Percentiles rank a stretch among this genome's conserved stretches.
phyloP scores from a whole-genome alignment of 2,113 vertebrate species.

The Corythornis cristatus region DNA sequence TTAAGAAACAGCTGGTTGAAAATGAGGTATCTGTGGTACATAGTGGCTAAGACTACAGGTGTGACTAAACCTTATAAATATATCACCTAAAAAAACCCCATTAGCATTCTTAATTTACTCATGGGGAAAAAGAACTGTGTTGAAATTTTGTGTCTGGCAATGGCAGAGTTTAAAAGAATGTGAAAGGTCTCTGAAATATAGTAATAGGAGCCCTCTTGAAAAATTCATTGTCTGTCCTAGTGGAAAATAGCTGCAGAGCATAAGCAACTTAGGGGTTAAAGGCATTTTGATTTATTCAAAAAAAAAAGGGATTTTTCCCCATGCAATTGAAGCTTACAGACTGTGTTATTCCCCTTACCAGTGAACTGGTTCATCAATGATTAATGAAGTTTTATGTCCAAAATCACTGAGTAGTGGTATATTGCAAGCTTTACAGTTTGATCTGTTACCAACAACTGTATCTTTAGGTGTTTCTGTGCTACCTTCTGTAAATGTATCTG shows the following conservation, averaged over 20 bases:
- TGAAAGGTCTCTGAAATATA: not conserved
- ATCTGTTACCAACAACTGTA: constrained; percentile 39
- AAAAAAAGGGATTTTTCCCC: not conserved
- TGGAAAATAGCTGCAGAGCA: not conserved
- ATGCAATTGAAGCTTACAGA: not conserved
- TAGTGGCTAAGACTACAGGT: not conserved
- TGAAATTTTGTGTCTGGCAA: not conserved
- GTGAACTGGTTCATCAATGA: constrained; percentile 48
- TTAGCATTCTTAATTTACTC: not conserved
- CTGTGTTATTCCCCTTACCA: constrained; percentile 25
- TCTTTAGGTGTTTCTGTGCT: not conserved
- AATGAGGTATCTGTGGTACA: not conserved
- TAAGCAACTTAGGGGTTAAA: not conserved
- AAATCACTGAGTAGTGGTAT: constrained; percentile 33
- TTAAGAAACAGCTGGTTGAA: not conserved
- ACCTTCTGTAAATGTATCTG: too few species aligned
- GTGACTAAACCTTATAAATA: not conserved
- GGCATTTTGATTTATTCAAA: constrained; percentile 10
- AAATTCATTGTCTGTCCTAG: not conserved
- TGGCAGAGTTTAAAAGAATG: not conserved
- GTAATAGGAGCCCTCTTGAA: not conserved
- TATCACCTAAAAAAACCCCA: rapidly evolving
- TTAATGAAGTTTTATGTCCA: constrained; percentile 56
- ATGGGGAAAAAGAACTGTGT: not conserved
- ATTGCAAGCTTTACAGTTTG: constrained; percentile 26